These are phyloP conservation scores for Cynopterus brachyotis DNA, from an alignment of 2,113 vertebrate genomes.

Conservation along the genomic window DNA sequence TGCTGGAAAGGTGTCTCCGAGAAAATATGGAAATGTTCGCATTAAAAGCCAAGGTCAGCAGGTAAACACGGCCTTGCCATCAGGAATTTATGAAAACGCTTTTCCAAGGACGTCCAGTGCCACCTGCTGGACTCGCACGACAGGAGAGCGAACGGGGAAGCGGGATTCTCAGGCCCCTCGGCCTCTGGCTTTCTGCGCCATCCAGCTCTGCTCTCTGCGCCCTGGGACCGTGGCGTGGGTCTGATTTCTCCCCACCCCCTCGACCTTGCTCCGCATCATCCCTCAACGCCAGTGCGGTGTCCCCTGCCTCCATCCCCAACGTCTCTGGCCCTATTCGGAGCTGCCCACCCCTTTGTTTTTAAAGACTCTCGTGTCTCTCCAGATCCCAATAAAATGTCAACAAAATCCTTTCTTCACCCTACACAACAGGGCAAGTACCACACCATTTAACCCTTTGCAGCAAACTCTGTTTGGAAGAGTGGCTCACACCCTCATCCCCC, in stretches of 20 bases:
- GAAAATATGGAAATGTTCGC: background rate
- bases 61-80: background rate
- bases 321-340: background rate
- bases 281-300: background rate
- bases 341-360: background rate
- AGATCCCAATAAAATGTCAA: background rate
- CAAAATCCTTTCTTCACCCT: background rate
- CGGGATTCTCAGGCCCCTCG: accelerated
- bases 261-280: no score
- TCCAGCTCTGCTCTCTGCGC: background rate
- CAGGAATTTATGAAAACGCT: background rate
- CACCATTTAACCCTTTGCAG: background rate
- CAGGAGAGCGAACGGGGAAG: background rate
- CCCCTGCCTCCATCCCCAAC: background rate
- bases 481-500: background rate
- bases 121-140: conserved; percentile 74
- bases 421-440: background rate
- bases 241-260: background rate
- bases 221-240: background rate
- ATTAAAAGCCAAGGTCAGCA: conserved; percentile 1
- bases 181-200: background rate
- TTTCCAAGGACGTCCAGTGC: conserved; percentile 70
- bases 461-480: background rate
- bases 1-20: background rate
- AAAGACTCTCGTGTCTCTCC: background rate